Percentiles rank a stretch among this genome's conserved stretches.
Evolutionary conservation across 2,113 vertebrate species (phyloP).

Genomic region (Mirounga angustirostris): DNA sequence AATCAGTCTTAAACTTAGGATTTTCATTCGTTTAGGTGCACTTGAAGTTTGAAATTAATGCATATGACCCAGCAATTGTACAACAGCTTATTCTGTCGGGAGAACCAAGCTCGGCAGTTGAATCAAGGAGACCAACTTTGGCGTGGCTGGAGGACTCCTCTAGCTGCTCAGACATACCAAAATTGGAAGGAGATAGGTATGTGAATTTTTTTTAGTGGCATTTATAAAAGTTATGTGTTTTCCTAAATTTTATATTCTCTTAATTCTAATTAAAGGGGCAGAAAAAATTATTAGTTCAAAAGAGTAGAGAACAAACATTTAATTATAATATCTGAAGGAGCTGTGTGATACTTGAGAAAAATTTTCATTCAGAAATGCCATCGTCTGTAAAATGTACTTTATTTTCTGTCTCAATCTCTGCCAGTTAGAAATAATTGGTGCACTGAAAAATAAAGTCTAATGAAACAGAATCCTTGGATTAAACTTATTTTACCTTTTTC

Average conservation of each 20-base stretch:
- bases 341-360: conserved; percentile 24
- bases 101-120: conserved; percentile 93
- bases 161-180: conserved; percentile 98
- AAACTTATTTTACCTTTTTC: background rate
- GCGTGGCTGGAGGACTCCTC: conserved; percentile 98
- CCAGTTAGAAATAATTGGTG: background rate
- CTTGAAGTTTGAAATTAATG: conserved; percentile 99
- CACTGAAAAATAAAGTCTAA: background rate
- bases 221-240: conserved; percentile 32
- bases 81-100: conserved; percentile 95
- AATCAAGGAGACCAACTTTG: conserved; percentile 95
- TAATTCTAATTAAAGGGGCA: conserved; percentile 20
- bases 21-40: conserved; percentile 92
- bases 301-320: conserved; percentile 10
- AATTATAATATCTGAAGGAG: conserved; percentile 10
- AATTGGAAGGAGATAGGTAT: conserved; percentile 99
- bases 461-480: conserved; percentile 5
- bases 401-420: background rate
- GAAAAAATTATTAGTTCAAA: background rate
- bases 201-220: conserved; percentile 33
- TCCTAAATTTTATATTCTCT: conserved; percentile 53
- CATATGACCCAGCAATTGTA: conserved; percentile 97
- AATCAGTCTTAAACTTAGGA: conserved; percentile 46
- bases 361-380: conserved; percentile 35
- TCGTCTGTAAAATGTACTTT: conserved; percentile 25